phyloP scores from a whole-genome alignment of 2,888 invertebrate species.

The Macrosiphum euphorbiae region DNA sequence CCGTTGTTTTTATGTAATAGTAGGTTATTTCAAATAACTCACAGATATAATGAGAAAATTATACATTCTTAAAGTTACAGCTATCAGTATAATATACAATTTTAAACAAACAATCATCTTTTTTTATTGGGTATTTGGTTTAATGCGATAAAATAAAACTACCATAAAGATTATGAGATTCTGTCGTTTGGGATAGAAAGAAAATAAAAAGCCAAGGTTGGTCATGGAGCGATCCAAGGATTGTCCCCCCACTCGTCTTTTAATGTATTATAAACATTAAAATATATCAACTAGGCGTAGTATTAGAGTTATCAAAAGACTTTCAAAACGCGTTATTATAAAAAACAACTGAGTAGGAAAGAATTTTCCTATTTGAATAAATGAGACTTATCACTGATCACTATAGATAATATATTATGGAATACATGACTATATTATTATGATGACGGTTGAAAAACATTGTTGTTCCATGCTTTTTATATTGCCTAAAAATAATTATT shows the following conservation, averaged over 20 bases:
- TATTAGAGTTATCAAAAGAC: not conserved
- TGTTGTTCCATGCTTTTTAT: not conserved
- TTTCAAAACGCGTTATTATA: not conserved
- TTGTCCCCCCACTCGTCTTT: not conserved
- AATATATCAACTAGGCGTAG: not conserved
- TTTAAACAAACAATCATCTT: conserved; percentile 24
- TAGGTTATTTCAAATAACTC: conserved; percentile 17
- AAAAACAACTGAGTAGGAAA: not conserved
- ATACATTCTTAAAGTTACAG: conserved; percentile 9
- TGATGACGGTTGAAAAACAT: not conserved
- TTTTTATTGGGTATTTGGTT: conserved; percentile 26
- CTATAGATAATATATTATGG: not conserved
- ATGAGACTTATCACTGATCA: not conserved
- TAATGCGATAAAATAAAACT: conserved; percentile 5
- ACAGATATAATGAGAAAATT: conserved; percentile 42
- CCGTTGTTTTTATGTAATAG: conserved; percentile 20
- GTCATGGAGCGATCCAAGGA: not conserved
- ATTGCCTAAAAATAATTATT: not conserved
- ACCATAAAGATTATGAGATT: conserved; percentile 21
- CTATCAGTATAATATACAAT: not conserved
- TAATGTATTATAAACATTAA: not conserved
- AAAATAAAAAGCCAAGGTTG: conserved; percentile 4
- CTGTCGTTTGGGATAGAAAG: not conserved
- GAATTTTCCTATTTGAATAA: not conserved
- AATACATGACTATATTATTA: not conserved